Evolutionary conservation across 64 coral and sea anemone species (phyloP), one percentile per base, ranked within the genome.

Genomic region (Dendronephthya gigantea): DNA sequence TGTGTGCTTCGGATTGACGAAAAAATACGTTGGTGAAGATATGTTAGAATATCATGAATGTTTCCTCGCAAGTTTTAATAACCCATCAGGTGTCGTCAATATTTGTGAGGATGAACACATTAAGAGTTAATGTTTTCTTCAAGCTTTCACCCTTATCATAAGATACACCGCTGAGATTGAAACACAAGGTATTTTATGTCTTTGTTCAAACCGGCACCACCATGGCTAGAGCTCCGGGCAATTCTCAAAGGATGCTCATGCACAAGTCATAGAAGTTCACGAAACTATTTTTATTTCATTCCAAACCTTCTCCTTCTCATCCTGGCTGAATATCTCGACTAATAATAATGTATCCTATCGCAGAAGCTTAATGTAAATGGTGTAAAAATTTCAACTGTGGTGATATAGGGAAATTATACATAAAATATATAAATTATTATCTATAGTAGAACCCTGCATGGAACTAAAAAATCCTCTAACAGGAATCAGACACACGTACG

Each of bases 161-260:
- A 62, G 55, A 19, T 62, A 62, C 25, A 79, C 30, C 72, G 72
- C 36, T 36, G 30, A 17, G 72, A 14, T 79, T 16, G 72, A 79
- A 79, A 34, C 30, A 34, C 36, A 39, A 39, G 72, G 36, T 39
- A 79, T 79, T 79, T 79, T 79, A 15, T 17, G 9, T 39, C 72
- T 79, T 79, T 79, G 72, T 79, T 79, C 72, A 29, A 15, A 27
- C 55, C 19, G 72, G 72, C 72, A 79, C 72, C 72, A 79, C 13
- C 16, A 35, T 79, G 72, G 72, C 72, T 29, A 29, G 30, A 39
- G 36, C 72, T 79, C 36, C 15, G 36, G 72, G 72, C 55, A 62
- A 62, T 62, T n/a, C 55, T 62, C 25, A 27, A 62, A 62, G 55
- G 55, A 45, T 45, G 41, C 41, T 45, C 41, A 45, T n/a, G n/a